Evolutionary conservation across 2,888 invertebrate species (phyloP), one percentile per base, ranked within the genome.

Genomic region (Selenia dentaria): DNA sequence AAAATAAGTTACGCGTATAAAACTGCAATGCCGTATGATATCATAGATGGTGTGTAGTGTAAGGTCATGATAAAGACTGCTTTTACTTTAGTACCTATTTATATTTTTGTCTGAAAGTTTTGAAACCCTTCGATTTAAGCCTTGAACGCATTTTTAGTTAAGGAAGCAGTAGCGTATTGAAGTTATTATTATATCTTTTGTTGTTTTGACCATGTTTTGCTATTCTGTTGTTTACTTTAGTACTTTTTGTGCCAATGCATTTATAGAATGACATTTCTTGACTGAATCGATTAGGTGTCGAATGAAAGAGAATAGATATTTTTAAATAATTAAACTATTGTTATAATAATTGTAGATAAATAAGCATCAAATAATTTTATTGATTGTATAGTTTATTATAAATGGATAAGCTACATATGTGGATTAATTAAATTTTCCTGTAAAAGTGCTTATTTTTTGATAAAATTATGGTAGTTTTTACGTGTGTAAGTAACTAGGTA

Each of bases 221-320:
- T 47, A 8, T 37, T 39, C 20, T 47, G 44, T 40, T 40, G 28
- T 47, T 50, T 34, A 42, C 32, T 44, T 33, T 48, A 50, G 36
- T 32, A 51, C 54, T 46, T 59, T 28, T 52, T 53, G 59, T 62
- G 62, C 57, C 61, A 59, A 57, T 54, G 59, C 54, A 54, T 56
- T 61, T 59, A 45, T 26, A 18, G 26, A 41, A 40, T 35, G n/a
- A n/a, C 3, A 36, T 49, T 40, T 37, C 28, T 42, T 25, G 16
- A 29, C 20, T 33, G 11, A 26, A 20, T 9, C 10, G 11, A 39
- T 14, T 18, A 13, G 11, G n/a, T 26, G 14, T 20, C 28, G 14
- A 29, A 16, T 32, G 8, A 14, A 9, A 2, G 8, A 22, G 10
- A n/a, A n/a, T n/a, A n/a, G n/a, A n/a, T n/a, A n/a, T n/a, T n/a